Base-by-base conservation (phyloP, 2,797 vertebrate genomes). In the Merluccius polli region DNA sequence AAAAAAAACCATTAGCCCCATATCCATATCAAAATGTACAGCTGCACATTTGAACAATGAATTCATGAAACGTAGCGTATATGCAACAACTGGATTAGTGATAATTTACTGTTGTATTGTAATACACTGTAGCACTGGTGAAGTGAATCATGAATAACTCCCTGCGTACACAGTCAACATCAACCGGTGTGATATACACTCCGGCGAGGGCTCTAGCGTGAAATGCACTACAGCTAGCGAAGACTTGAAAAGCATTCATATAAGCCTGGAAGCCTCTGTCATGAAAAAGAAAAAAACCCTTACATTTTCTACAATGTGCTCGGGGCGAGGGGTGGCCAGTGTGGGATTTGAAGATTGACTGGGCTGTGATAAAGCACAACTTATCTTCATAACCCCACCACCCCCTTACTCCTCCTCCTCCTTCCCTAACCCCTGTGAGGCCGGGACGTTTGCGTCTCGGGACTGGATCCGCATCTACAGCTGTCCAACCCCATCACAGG, bases 401-500 rank as follows among this genome's bases (percentile, higher is more conserved):
- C 52, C 52, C 21, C 33, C 44, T 48, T 4, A 0, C 3, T 29
- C 72, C 48, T n/a, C 48, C 48, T 52, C 48, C 18, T 38, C 48
- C 48, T n/a, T 52, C 48, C 48, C 48, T n/a, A 52, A 21, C 18
- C 24, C 71, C 31, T 33, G 78, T n/a, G 79, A 82, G 80, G 88
- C 87, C 78, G 75, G 21, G 67, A 75, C 12, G 80, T 78, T 80
- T 75, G 82, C 81, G 79, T 77, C 78, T 88, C 83, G 81, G 81
- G 29, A 86, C 29, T 13, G 85, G 80, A 86, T 83, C 82, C 78
- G 29, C 84, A 79, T 30, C 79, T 78, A 84, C 65, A 10, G 65
- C 86, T 84, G 89, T 89, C 89, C 78, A 80, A 82, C 79, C 87
- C 73, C 41, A 90, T 91, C 89, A 88, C 32, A 76, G 85, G 89